phyloP scores from a whole-genome alignment of 2,888 invertebrate species.

The Acrobasis repandana region DNA sequence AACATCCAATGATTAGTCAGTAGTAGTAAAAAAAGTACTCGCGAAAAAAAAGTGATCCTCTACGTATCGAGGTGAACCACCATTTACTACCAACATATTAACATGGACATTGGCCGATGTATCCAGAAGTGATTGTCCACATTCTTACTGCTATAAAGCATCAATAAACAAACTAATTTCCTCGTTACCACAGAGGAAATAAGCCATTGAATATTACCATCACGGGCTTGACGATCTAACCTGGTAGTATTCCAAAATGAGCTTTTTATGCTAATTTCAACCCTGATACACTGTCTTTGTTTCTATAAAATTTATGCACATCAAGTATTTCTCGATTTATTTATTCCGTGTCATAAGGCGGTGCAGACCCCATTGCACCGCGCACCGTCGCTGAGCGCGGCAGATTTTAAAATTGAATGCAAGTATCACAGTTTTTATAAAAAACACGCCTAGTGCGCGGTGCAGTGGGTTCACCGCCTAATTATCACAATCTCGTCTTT shows the following conservation, averaged over 20 bases:
- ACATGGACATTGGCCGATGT: not conserved
- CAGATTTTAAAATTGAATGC: no score
- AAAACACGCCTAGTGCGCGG: no score
- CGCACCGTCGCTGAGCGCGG: no score
- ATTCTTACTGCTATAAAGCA: not conserved
- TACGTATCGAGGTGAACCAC: conserved; percentile 1
- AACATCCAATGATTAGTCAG: no score
- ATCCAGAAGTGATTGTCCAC: conserved; percentile 14
- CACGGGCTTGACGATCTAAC: not conserved
- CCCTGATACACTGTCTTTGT: conserved; percentile 12
- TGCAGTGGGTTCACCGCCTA: no score
- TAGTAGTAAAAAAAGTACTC: no score
- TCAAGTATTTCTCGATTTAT: no score
- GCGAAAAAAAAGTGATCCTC: not conserved
- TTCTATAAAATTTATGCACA: not conserved
- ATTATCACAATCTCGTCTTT: no score
- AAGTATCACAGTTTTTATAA: no score
- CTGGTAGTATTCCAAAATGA: conserved; percentile 8
- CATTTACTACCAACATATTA: not conserved
- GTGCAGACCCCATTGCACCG: no score
- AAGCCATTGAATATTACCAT: conserved; percentile 6
- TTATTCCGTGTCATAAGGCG: no score
- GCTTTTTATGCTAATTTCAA: not conserved
- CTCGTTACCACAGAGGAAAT: conserved; percentile 4
- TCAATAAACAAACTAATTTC: conserved; percentile 3